Conservation (phyloP, 2,888 invertebrate genomes). For the Serrognathus titanus region DNA sequence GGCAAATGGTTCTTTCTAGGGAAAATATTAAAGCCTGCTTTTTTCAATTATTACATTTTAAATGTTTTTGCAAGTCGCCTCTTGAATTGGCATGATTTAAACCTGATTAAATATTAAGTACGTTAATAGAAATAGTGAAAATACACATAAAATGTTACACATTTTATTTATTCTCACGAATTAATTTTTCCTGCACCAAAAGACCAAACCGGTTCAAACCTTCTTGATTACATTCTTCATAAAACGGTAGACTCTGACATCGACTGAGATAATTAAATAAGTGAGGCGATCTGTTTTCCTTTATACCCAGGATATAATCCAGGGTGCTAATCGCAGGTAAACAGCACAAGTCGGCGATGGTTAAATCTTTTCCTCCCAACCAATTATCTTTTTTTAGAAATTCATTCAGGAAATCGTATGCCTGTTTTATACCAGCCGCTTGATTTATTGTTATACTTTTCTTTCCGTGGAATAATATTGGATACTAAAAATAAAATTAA, state of each 20-base stretch:
- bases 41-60: no score
- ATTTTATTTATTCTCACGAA: conserved; percentile 1
- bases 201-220: conserved; percentile 20
- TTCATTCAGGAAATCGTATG: conserved; percentile 36
- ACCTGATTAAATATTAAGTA: no score
- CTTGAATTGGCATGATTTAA: no score
- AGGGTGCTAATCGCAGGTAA: conserved; percentile 50
- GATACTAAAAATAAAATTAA: conserved; percentile 8
- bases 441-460: conserved; percentile 4
- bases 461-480: conserved; percentile 10
- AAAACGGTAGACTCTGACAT: conserved; percentile 34
- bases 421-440: conserved; percentile 28
- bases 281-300: conserved; percentile 41
- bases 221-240: conserved; percentile 33
- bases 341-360: conserved; percentile 40
- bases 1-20: no score
- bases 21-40: no score
- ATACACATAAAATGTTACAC: no score
- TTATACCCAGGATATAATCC: conserved; percentile 45
- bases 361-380: conserved; percentile 36
- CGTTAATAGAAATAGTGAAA: no score
- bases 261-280: conserved; percentile 48
- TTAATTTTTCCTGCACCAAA: conserved; percentile 19
- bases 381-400: conserved; percentile 33
- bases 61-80: no score